These are phyloP conservation scores for Chelonus formosanus DNA, from an alignment of 2,888 invertebrate genomes.

Conservation along the genomic window DNA sequence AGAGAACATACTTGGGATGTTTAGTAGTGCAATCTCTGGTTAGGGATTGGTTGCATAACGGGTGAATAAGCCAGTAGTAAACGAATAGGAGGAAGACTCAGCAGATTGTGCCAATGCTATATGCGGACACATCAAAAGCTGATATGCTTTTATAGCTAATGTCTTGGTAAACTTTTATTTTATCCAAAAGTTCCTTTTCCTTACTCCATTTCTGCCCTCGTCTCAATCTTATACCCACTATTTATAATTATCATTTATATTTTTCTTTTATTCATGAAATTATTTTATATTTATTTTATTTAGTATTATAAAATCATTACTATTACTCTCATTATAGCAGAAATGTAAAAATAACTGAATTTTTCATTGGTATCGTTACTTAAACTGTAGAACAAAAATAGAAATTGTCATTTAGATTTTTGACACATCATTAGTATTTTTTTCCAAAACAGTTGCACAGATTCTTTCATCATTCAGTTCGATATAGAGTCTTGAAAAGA, in stretches of 20 bases:
- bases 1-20: constrained; percentile 57
- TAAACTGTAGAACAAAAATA: constrained; percentile 42
- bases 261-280: too few species aligned
- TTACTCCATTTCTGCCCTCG: too few species aligned
- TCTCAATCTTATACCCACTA: too few species aligned
- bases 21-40: constrained; percentile 59
- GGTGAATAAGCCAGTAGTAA: constrained; percentile 47
- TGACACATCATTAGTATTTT: constrained; percentile 29
- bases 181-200: too few species aligned
- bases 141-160: constrained; percentile 32
- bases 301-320: too few species aligned
- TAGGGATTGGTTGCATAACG: constrained; percentile 58
- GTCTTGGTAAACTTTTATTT: constrained; percentile 37
- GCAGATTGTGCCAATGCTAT: constrained; percentile 54
- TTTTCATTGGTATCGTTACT: constrained; percentile 15
- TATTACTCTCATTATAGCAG: too few species aligned
- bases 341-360: background rate
- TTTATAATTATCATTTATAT: too few species aligned
- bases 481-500: too few species aligned
- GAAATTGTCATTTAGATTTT: constrained; percentile 46
- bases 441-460: constrained; percentile 12
- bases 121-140: constrained; percentile 50
- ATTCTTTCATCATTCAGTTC: constrained; percentile 18
- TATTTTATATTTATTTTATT: too few species aligned
- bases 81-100: constrained; percentile 52